These are phyloP conservation scores for Ridgeia piscesae DNA, from an alignment of 1,140 invertebrate genomes.

Conservation along the genomic window DNA sequence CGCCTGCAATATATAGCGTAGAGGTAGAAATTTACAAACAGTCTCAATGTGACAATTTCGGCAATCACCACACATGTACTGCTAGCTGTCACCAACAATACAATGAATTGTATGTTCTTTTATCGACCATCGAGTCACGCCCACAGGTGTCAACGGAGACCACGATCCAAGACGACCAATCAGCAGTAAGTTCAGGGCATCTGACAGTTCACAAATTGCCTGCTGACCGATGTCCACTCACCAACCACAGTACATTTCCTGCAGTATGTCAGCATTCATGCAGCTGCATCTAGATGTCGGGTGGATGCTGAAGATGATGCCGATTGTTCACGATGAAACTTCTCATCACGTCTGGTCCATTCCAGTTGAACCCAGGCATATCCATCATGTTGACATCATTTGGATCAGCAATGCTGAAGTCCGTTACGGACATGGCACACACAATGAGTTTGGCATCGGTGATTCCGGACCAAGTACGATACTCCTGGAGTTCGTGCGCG, in stretches of 20 bases:
- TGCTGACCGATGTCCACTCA: neutral
- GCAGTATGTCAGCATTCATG: neutral
- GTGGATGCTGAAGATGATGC: neutral
- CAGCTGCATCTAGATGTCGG: neutral
- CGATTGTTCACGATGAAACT: slow-evolving; percentile 37
- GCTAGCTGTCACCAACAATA: too few species aligned
- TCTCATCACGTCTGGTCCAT: slow-evolving; percentile 63
- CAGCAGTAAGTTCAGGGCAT: neutral
- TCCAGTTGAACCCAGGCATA: slow-evolving; percentile 67
- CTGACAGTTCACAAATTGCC: neutral
- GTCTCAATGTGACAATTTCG: neutral
- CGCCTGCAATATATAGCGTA: too few species aligned
- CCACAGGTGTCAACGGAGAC: neutral
- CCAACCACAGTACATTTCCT: neutral
- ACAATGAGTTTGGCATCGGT: slow-evolving; percentile 59
- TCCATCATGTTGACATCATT: slow-evolving; percentile 64
- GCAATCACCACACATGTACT: too few species aligned
- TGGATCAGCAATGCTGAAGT: slow-evolving; percentile 59
- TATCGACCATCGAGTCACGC: too few species aligned
- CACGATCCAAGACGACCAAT: neutral
- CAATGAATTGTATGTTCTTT: too few species aligned
- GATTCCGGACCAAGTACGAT: slow-evolving; percentile 33
- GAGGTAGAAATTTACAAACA: too few species aligned
- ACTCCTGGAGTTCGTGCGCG: slow-evolving; percentile 40
- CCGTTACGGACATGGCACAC: slow-evolving; percentile 60